Evolutionary conservation across 2,888 invertebrate genomes (phyloP).

Genomic region (Galeopsomyia nigrocyanea): DNA sequence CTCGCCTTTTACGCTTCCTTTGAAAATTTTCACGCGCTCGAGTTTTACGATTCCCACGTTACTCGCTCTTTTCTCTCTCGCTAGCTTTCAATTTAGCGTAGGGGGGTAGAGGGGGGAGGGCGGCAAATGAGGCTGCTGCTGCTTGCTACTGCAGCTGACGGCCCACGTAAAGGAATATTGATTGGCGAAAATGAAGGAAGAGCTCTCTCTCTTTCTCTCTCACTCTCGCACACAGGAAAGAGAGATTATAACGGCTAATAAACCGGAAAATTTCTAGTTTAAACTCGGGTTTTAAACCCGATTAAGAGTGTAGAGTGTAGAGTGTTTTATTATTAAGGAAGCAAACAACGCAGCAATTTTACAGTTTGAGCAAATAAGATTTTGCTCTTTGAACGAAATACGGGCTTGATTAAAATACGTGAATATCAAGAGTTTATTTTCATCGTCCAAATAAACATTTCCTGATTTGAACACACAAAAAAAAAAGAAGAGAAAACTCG

Average conservation of each 20-base stretch:
- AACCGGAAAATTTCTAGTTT: too few relatives aligned
- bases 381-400: too few relatives aligned
- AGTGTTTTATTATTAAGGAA: too few relatives aligned
- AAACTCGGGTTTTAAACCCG: too few relatives aligned
- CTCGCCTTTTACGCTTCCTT: neutral
- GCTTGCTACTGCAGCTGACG: constrained; percentile 18
- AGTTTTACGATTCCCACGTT: constrained; percentile 34
- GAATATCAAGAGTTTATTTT: too few relatives aligned
- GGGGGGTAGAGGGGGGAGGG: neutral
- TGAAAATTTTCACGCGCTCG: constrained; percentile 6
- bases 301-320: too few relatives aligned
- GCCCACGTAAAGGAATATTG: constrained; percentile 48
- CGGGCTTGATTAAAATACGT: too few relatives aligned
- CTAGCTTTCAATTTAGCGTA: constrained; percentile 28
- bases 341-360: too few relatives aligned
- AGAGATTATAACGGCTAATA: constrained; percentile 10
- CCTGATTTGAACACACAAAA: too few relatives aligned
- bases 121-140: constrained; percentile 8
- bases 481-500: too few relatives aligned
- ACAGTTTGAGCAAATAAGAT: too few relatives aligned
- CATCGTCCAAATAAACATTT: too few relatives aligned
- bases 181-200: constrained; percentile 54
- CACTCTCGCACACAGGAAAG: neutral
- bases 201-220: neutral
- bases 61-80: neutral